Evolutionary conservation across 2,888 invertebrate species (phyloP).

Genomic region (Drosophila ezoana): DNA sequence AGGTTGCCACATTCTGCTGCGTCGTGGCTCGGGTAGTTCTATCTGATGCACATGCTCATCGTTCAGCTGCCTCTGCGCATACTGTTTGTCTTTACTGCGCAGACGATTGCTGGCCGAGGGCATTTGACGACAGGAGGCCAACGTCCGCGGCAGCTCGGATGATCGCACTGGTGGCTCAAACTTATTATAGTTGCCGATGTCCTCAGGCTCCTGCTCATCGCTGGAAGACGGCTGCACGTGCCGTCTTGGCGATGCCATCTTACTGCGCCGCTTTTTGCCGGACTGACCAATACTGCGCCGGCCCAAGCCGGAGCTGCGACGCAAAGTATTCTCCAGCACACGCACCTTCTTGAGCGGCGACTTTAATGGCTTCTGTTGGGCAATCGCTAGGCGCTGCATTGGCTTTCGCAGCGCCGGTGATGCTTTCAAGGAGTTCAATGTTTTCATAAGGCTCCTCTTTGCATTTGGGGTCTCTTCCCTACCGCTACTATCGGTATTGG

Average conservation of each 20-base stretch:
- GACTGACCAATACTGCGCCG: constrained; percentile 62
- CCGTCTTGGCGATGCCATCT: constrained; percentile 33
- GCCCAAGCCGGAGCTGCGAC: constrained; percentile 71
- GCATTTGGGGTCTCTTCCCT: constrained; percentile 62
- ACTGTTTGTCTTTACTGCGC: background rate
- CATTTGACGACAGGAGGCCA: background rate
- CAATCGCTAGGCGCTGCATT: constrained; percentile 17
- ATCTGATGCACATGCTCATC: background rate
- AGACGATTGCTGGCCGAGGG: background rate
- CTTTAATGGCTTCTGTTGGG: constrained; percentile 46
- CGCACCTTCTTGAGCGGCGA: constrained; percentile 72
- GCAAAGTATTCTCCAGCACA: constrained; percentile 75
- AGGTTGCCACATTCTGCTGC: constrained; percentile 31
- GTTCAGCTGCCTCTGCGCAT: background rate
- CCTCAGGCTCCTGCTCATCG: constrained; percentile 34
- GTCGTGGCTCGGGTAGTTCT: constrained; percentile 35
- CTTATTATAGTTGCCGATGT: constrained; percentile 25
- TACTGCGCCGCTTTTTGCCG: constrained; percentile 67
- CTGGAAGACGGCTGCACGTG: background rate
- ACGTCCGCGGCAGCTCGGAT: constrained; percentile 37
- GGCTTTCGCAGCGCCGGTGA: constrained; percentile 44
- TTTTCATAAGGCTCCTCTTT: constrained; percentile 79
- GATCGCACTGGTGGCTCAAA: constrained; percentile 51
- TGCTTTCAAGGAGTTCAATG: constrained; percentile 67
- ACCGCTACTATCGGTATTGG: constrained; percentile 12